Conservation (phyloP, 2,888 invertebrate genomes). For the Metalampra italica region DNA sequence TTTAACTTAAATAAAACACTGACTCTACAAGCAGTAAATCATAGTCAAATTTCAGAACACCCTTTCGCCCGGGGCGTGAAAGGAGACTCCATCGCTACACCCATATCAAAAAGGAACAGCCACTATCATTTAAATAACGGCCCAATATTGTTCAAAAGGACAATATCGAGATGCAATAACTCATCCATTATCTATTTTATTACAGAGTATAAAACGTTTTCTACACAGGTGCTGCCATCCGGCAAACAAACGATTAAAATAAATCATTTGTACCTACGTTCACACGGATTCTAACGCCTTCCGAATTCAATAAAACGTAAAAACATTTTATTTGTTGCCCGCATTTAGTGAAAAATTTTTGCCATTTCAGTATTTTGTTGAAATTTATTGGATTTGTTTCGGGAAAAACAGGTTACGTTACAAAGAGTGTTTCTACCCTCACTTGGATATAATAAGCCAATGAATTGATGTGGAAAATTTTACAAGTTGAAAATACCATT, state of each 20-base stretch:
- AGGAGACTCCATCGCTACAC: background rate
- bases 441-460: no score
- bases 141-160: slow-evolving; percentile 4
- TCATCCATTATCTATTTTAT: slow-evolving; percentile 11
- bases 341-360: background rate
- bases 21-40: background rate
- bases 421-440: background rate
- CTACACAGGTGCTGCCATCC: slow-evolving; percentile 3
- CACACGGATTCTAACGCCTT: slow-evolving; percentile 6
- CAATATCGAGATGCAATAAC: slow-evolving; percentile 8
- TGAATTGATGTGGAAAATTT: background rate
- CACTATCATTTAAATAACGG: slow-evolving; percentile 5
- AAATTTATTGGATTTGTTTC: background rate
- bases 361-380: background rate
- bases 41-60: background rate
- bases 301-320: slow-evolving; percentile 10
- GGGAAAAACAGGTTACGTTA: background rate
- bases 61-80: background rate
- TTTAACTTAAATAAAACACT: background rate
- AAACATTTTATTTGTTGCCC: slow-evolving; percentile 4
- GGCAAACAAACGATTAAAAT: slow-evolving; percentile 12
- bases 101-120: slow-evolving; percentile 1
- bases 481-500: no score
- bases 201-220: slow-evolving; percentile 7
- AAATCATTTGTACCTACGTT: slow-evolving; percentile 10